Conservation (phyloP, 1,140 invertebrate species). For the Oreohelix idahoensis region DNA sequence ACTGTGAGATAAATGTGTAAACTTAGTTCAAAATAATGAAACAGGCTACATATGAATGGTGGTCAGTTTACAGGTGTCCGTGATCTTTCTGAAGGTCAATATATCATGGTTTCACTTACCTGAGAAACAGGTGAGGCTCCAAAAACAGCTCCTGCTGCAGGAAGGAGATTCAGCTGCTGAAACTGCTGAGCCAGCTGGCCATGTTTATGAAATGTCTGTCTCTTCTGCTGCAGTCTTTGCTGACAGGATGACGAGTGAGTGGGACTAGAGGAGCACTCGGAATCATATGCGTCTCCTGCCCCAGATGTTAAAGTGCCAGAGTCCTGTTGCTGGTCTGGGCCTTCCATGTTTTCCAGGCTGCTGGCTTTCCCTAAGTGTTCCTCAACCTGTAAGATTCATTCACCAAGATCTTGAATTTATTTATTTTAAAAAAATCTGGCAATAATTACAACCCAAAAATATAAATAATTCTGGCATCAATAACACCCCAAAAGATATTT, state of each 20-base stretch:
- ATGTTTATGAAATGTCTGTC: conserved; percentile 86
- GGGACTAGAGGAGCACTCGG: background rate
- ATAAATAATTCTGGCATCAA: too few species aligned
- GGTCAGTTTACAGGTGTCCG: too few species aligned
- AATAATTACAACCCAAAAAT: too few species aligned
- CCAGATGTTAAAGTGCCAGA: background rate
- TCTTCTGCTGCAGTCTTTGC: conserved; percentile 84
- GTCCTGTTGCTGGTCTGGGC: background rate
- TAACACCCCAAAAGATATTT: too few species aligned
- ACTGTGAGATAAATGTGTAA: too few species aligned
- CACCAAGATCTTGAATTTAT: background rate
- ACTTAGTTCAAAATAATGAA: too few species aligned
- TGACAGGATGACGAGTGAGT: conserved; percentile 71
- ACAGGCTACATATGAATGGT: too few species aligned
- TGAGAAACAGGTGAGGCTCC: background rate
- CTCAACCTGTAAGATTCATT: background rate
- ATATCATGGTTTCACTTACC: too few species aligned
- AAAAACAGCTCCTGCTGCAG: conserved; percentile 19
- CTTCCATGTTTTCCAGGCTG: conserved; percentile 16
- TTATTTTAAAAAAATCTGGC: too few species aligned
- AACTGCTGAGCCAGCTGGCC: conserved; percentile 78
- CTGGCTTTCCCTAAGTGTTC: conserved; percentile 22
- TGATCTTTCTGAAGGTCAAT: too few species aligned
- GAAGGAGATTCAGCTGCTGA: conserved; percentile 55
- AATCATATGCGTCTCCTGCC: background rate